These are phyloP conservation scores for Leptosomus discolor DNA, from an alignment of 2,113 vertebrate genomes.

Conservation along the genomic window DNA sequence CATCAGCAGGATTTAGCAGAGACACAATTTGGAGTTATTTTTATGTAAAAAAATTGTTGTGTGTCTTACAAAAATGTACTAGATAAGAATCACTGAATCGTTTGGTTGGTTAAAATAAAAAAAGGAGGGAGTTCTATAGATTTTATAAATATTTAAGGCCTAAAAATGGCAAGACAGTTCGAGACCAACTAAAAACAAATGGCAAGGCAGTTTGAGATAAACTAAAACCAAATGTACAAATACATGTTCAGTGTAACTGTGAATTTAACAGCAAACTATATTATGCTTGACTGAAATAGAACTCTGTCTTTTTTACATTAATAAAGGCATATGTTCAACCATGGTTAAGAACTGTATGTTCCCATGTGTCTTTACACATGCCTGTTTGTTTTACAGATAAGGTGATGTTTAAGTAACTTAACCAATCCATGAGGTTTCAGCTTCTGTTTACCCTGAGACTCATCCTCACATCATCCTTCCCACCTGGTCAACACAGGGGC, in stretches of 20 bases:
- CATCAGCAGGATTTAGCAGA: not conserved
- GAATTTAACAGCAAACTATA: constrained; percentile 12
- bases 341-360: not conserved
- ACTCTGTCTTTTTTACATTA: not conserved
- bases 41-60: not conserved
- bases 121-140: not conserved
- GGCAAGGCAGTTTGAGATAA: not conserved
- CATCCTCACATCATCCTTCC: not conserved
- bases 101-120: not conserved
- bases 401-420: not conserved
- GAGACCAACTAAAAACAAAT: constrained; percentile 33
- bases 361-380: not conserved
- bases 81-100: not conserved
- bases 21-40: not conserved
- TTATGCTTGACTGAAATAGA: constrained; percentile 24
- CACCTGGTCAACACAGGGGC: not conserved
- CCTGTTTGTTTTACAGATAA: not conserved
- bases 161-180: constrained; percentile 25
- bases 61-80: not conserved
- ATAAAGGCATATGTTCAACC: not conserved
- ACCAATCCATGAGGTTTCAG: not conserved
- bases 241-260: not conserved
- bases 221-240: constrained; percentile 59
- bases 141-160: constrained; percentile 39
- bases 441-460: not conserved